Evolutionary conservation across 2,797 vertebrate genomes (phyloP).

Genomic region (Spheniscus humboldti): DNA sequence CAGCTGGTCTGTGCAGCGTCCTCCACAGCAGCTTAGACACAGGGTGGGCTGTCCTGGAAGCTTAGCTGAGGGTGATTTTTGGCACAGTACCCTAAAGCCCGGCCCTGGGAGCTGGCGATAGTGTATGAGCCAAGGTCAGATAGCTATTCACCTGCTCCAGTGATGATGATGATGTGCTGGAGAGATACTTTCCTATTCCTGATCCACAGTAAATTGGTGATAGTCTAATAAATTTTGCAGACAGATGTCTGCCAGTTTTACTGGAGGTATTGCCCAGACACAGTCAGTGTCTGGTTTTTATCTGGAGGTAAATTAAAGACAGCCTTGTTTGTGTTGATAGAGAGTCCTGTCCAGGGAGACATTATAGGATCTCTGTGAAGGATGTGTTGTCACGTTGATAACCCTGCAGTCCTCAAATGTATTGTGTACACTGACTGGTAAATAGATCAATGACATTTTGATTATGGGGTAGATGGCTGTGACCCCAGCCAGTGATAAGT

Average conservation of each 20-base stretch:
- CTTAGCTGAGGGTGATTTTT: background rate
- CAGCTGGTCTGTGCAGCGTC: background rate
- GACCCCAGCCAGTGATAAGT: background rate
- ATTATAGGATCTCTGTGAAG: background rate
- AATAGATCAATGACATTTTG: background rate
- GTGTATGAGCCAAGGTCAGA: background rate
- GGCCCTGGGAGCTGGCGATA: background rate
- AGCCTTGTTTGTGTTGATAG: background rate
- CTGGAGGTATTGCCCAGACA: background rate
- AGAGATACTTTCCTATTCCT: background rate
- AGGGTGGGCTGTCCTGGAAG: background rate
- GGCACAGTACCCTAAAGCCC: background rate
- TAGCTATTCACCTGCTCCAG: background rate
- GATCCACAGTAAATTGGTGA: background rate
- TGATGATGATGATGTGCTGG: background rate
- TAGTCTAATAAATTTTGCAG: background rate
- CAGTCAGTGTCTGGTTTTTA: background rate
- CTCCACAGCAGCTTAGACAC: background rate
- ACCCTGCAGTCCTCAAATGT: background rate
- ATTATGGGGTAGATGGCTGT: background rate
- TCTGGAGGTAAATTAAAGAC: background rate
- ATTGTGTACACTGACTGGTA: background rate
- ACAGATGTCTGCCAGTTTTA: background rate
- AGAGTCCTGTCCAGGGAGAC: background rate
- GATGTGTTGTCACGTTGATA: background rate